These are phyloP conservation scores for Drosophila ananassae DNA, from an alignment of 1,140 invertebrate species.

Conservation along the genomic window DNA sequence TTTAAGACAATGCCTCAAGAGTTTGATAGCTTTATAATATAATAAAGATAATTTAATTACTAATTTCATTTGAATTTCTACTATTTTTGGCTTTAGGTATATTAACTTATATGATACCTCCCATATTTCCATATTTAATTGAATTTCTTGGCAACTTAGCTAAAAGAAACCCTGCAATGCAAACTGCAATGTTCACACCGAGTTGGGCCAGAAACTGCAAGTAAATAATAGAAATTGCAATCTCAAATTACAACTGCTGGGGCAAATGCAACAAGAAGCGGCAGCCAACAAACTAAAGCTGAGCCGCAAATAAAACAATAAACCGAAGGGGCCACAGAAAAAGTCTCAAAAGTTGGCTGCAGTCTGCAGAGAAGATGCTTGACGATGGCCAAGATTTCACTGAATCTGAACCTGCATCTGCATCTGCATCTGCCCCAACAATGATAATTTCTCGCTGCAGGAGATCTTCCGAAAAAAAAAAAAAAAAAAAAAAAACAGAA, in stretches of 20 bases:
- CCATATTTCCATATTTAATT: neutral
- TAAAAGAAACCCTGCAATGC: constrained; percentile 23
- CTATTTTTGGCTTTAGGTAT: too few species aligned
- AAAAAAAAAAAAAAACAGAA: constrained; percentile 24
- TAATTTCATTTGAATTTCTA: neutral
- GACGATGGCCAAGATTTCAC: constrained; percentile 66
- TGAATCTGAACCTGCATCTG: constrained; percentile 43
- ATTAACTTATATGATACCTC: neutral
- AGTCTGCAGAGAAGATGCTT: constrained; percentile 22
- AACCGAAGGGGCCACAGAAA: constrained; percentile 37
- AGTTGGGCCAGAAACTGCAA: constrained; percentile 72
- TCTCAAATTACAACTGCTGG: constrained; percentile 46
- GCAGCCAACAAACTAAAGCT: constrained; percentile 11
- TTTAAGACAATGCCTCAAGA: neutral
- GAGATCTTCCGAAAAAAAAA: constrained; percentile 73
- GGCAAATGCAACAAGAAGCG: constrained; percentile 22
- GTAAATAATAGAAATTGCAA: constrained; percentile 77
- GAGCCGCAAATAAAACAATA: constrained; percentile 71
- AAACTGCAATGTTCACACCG: constrained; percentile 51
- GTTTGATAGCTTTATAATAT: too few species aligned
- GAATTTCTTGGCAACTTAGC: constrained; percentile 14
- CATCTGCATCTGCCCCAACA: constrained; percentile 40
- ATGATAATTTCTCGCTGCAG: constrained; percentile 70
- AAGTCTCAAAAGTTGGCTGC: neutral
- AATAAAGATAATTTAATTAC: neutral